Percentiles rank a stretch among this genome's conserved stretches.
Evolutionary conservation across 2,113 vertebrate species (phyloP).

Genomic region (Ceratotherium simum): DNA sequence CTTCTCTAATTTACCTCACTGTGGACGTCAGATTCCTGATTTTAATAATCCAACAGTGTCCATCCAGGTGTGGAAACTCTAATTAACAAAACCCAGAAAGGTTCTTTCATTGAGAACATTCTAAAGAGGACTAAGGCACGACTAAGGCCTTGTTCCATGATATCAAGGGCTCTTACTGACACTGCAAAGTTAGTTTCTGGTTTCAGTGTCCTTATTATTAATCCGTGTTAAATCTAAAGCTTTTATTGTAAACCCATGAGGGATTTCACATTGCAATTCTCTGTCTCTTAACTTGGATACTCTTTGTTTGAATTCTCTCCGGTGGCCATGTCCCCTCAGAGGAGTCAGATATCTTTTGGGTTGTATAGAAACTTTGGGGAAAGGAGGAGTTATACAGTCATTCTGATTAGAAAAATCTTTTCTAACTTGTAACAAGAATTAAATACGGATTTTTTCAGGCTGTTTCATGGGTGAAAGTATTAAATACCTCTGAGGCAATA

Average conservation of each 20-base stretch:
- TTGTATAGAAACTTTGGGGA: neutral
- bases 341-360: neutral
- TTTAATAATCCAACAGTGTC: neutral
- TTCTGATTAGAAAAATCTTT: neutral
- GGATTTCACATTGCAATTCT: neutral
- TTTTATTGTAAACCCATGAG: neutral
- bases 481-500: neutral
- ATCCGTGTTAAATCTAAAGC: neutral
- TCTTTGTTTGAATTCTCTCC: neutral
- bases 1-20: neutral
- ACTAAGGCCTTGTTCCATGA: neutral
- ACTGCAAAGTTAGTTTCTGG: neutral
- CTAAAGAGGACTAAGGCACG: neutral
- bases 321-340: neutral
- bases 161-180: neutral
- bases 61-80: neutral
- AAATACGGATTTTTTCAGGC: neutral
- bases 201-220: slow-evolving; percentile 3
- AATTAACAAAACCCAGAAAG: neutral
- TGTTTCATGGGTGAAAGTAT: neutral
- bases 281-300: neutral
- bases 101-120: neutral
- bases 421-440: slow-evolving; percentile 10
- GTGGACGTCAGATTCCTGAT: neutral
- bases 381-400: neutral